Evolutionary conservation across 2,888 invertebrate species (phyloP).

Genomic region (Molorchus minor): DNA sequence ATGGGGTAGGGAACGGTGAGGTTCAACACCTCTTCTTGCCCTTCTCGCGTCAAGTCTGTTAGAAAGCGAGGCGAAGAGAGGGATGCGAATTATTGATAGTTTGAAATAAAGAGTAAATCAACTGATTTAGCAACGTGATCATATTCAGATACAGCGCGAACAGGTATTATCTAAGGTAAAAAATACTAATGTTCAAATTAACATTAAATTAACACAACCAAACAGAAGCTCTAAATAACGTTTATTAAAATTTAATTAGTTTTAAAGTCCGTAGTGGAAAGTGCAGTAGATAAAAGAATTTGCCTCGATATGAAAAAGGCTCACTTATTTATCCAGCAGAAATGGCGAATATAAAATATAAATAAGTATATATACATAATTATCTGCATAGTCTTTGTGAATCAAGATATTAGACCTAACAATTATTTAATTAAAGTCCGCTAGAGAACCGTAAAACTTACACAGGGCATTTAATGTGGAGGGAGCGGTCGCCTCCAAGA

Average conservation of each 20-base stretch:
- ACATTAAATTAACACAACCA: no score
- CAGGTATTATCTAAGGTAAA: no score
- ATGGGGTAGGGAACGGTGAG: constrained; percentile 13
- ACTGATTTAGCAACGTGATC: no score
- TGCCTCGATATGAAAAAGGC: neutral
- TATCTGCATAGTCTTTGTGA: neutral
- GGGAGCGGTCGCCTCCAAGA: constrained; percentile 41
- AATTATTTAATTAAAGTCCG: constrained; percentile 18
- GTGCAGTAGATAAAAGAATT: neutral
- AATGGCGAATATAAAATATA: neutral
- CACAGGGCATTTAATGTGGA: constrained; percentile 26
- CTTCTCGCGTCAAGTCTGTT: constrained; percentile 16
- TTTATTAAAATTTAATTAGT: neutral
- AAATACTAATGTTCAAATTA: no score
- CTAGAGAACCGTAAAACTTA: constrained; percentile 27
- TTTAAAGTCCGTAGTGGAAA: neutral
- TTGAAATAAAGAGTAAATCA: no score
- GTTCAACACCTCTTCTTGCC: constrained; percentile 10
- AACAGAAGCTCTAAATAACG: no score
- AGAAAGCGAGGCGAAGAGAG: neutral
- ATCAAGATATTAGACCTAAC: no score
- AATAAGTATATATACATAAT: neutral
- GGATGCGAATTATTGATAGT: no score
- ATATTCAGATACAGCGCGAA: no score
- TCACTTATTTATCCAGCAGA: neutral